Conservation (phyloP, 2,797 vertebrate species). For the Microhierax caerulescens region DNA sequence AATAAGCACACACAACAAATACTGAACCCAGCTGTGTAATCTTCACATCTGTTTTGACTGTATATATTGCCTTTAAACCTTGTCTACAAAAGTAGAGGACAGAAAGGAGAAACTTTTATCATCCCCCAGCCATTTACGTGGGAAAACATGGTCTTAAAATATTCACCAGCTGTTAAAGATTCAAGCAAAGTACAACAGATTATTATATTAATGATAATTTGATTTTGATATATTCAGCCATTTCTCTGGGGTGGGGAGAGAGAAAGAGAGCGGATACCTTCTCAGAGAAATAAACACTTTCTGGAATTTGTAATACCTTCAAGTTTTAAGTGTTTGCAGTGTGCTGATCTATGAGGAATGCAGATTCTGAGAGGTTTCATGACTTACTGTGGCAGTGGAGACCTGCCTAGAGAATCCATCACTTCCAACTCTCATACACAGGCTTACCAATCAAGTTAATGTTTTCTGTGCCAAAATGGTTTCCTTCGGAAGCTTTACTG, state of each 20-base stretch:
- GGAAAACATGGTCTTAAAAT: not conserved
- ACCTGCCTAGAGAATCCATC: not conserved
- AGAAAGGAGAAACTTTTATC: not conserved
- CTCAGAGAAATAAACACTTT: not conserved
- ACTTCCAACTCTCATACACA: rapidly evolving
- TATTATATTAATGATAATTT: not conserved
- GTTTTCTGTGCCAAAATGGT: not conserved
- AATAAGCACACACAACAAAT: not conserved
- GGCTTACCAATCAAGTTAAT: not conserved
- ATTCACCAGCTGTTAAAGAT: not conserved
- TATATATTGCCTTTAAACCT: not conserved
- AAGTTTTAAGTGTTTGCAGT: not conserved
- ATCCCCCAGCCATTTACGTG: not conserved
- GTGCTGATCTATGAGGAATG: not conserved
- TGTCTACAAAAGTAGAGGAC: not conserved
- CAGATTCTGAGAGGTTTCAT: not conserved
- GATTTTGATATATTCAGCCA: not conserved
- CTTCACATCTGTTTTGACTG: not conserved
- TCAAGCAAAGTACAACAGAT: not conserved
- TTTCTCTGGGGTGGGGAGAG: not conserved
- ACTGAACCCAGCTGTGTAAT: not conserved
- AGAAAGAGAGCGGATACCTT: not conserved
- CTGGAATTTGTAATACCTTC: not conserved
- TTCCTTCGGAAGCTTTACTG: not conserved
- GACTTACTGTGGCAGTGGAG: not conserved